These are phyloP conservation scores for Drosophila busckii DNA, from an alignment of 1,140 invertebrate species.

Conservation along the genomic window DNA sequence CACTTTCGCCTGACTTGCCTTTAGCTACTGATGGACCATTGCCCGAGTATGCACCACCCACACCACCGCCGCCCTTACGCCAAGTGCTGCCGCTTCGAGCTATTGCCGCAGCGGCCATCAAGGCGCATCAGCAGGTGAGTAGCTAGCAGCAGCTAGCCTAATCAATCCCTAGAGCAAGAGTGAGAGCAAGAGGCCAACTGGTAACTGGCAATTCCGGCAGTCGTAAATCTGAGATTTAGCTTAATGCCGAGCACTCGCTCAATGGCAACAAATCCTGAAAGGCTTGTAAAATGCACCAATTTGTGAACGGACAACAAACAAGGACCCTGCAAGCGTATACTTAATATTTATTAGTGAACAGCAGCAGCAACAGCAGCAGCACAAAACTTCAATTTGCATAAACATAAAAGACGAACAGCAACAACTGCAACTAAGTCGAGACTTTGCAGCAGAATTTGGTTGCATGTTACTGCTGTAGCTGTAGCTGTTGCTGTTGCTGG, in stretches of 20 bases:
- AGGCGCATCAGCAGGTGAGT: conserved; percentile 58
- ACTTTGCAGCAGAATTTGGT: conserved; percentile 18
- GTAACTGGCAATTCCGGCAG: no score
- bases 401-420: conserved; percentile 66
- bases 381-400: conserved; percentile 75
- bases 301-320: conserved; percentile 30
- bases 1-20: background rate
- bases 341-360: conserved; percentile 69
- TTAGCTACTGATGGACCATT: conserved; percentile 1
- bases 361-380: conserved; percentile 27
- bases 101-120: conserved; percentile 48
- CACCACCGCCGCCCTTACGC: conserved; percentile 3
- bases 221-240: conserved; percentile 11
- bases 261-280: conserved; percentile 44
- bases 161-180: background rate
- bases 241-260: conserved; percentile 24
- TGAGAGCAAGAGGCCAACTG: no score
- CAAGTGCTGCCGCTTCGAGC: conserved; percentile 43
- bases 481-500: conserved; percentile 14
- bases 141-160: no score
- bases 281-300: conserved; percentile 50
- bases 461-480: conserved; percentile 33
- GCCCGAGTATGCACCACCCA: conserved; percentile 10
- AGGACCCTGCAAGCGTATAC: conserved; percentile 45
- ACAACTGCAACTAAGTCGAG: conserved; percentile 10